phyloP scores from a whole-genome alignment of 1,140 invertebrate species.

The Cephus cinctus region DNA sequence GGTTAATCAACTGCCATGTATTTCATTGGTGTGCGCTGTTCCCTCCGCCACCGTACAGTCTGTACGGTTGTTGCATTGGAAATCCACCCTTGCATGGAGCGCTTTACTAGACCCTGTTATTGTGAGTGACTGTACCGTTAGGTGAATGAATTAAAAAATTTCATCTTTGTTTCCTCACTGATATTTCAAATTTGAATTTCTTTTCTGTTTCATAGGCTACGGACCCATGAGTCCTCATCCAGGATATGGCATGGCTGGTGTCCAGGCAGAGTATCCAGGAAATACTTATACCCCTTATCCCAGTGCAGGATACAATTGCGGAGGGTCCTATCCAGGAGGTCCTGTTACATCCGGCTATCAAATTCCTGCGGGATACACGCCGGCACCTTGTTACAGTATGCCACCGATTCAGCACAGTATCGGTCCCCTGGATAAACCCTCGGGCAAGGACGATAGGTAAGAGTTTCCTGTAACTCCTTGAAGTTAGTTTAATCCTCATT shows the following conservation, averaged over 20 bases:
- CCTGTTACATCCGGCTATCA: slow-evolving; percentile 65
- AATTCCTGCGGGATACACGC: slow-evolving; percentile 69
- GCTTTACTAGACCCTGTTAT: too few relatives aligned
- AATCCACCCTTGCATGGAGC: too few relatives aligned
- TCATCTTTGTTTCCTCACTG: too few relatives aligned
- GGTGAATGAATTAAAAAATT: too few relatives aligned
- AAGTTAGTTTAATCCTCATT: too few relatives aligned
- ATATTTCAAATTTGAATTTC: slow-evolving; percentile 29
- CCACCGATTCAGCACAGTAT: slow-evolving; percentile 71
- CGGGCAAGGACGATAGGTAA: slow-evolving; percentile 75
- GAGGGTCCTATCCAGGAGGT: slow-evolving; percentile 60
- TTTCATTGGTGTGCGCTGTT: too few relatives aligned
- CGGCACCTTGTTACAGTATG: slow-evolving; percentile 79
- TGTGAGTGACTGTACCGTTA: too few relatives aligned
- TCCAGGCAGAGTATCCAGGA: slow-evolving; percentile 75
- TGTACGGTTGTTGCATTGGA: too few relatives aligned
- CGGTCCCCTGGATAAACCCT: slow-evolving; percentile 70
- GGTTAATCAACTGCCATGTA: slow-evolving; percentile 48
- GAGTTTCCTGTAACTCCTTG: too few relatives aligned
- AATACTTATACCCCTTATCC: slow-evolving; percentile 69
- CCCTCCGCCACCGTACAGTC: too few relatives aligned
- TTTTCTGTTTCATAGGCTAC: slow-evolving; percentile 61
- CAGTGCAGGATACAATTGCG: slow-evolving; percentile 65
- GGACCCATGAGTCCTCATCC: slow-evolving; percentile 79
- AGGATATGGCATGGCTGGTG: slow-evolving; percentile 73